phyloP scores from a whole-genome alignment of 2,113 vertebrate genomes.

The Mustelus asterias region DNA sequence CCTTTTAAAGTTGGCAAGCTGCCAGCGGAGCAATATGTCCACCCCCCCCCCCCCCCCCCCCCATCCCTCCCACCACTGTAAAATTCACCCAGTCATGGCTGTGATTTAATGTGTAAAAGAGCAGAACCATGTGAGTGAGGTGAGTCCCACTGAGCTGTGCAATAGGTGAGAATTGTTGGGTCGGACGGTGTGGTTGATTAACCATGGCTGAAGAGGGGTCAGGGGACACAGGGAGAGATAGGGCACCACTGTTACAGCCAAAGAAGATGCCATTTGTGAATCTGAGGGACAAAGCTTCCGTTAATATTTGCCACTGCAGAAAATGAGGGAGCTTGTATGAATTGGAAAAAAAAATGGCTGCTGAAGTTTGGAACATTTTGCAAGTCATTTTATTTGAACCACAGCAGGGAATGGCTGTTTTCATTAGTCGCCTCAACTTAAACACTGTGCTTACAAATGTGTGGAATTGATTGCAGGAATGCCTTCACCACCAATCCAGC shows the following conservation, averaged over 20 bases:
- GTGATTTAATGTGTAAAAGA: not conserved
- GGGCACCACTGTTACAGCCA: not conserved
- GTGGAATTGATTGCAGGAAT: not conserved
- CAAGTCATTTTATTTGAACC: not conserved
- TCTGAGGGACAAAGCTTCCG: not conserved
- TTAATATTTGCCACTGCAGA: not conserved
- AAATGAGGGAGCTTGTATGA: not conserved
- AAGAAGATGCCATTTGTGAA: not conserved
- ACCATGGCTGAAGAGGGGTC: not conserved
- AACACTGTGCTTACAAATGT: not conserved
- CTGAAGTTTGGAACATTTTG: not conserved
- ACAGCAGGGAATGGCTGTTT: not conserved
- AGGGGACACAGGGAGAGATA: not conserved
- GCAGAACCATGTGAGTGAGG: not conserved
- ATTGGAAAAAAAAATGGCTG: not conserved
- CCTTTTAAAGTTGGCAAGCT: no score
- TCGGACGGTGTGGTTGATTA: not conserved
- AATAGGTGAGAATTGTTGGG: not conserved
- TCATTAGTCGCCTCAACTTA: not conserved
- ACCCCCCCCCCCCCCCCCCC: no score
- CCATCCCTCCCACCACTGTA: no score
- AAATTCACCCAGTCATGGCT: not conserved
- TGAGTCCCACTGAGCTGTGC: not conserved
- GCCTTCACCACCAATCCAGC: not conserved
- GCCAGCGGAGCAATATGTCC: no score